A percentile compares a stretch with the other conserved stretches of the same genome.
Evolutionary conservation across 2,113 vertebrate genomes (phyloP).

Genomic region (Nanorana parkeri): DNA sequence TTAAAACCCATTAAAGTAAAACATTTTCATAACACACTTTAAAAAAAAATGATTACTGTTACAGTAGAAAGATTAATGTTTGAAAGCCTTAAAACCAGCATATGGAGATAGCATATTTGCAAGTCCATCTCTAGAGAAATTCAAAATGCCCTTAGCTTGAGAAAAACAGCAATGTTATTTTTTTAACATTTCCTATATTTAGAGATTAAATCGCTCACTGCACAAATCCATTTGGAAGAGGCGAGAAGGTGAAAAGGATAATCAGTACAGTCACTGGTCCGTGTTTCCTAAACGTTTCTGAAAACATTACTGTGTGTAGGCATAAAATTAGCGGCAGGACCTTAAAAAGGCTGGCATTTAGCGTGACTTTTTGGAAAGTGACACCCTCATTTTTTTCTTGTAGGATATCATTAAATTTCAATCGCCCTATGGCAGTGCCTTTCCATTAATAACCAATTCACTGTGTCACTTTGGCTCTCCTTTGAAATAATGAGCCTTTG

Average conservation of each 20-base stretch:
- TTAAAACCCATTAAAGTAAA: no score
- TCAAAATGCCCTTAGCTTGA: conserved; percentile 86
- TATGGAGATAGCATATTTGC: conserved; percentile 93
- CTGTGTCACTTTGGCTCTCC: conserved; percentile 96
- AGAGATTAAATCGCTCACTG: conserved; percentile 99
- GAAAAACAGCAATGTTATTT: conserved; percentile 90
- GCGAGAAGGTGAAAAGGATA: conserved; percentile 99
- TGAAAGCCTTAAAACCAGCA: conserved; percentile 85
- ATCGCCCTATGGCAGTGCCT: conserved; percentile 99
- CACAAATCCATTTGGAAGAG: conserved; percentile 99
- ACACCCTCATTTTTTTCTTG: conserved; percentile 99
- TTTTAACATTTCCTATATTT: conserved; percentile 99
- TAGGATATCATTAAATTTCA: conserved; percentile 99
- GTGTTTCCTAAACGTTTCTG: conserved; percentile 99
- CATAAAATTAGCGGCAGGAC: conserved; percentile 99
- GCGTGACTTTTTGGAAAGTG: conserved; percentile 99
- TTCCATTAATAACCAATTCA: conserved; percentile 99
- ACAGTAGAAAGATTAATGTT: conserved; percentile 53
- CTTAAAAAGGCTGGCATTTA: conserved; percentile 99
- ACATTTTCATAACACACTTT: no score
- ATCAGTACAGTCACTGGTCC: conserved; percentile 99
- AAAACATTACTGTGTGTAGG: conserved; percentile 99
- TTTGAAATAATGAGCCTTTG: conserved; percentile 99
- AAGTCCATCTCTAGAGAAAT: conserved; percentile 94
- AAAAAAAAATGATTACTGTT: not conserved